These are phyloP conservation scores for Penaeus vannamei DNA, from an alignment of 1,140 invertebrate species.

Conservation along the genomic window DNA sequence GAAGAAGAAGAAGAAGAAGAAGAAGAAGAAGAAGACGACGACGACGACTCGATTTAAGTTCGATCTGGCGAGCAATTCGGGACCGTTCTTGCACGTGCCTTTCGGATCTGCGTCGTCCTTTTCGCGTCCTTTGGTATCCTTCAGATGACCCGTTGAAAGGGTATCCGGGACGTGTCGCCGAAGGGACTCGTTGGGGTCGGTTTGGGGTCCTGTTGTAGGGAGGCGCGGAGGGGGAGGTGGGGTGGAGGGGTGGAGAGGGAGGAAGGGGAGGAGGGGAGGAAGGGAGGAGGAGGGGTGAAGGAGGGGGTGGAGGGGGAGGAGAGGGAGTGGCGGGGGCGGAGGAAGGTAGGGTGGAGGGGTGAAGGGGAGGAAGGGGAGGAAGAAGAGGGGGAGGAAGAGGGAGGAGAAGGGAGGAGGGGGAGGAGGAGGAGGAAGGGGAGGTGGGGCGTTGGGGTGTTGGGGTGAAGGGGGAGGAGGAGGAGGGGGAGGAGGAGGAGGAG, in stretches of 20 bases:
- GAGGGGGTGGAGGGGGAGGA: not conserved
- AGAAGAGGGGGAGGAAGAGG: not conserved
- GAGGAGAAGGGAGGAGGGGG: not conserved
- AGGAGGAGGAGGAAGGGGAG: not conserved
- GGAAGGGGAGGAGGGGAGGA: not conserved
- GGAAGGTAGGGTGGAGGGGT: not conserved
- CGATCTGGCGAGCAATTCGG: too few species aligned
- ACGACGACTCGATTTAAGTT: too few species aligned
- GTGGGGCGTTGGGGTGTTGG: too few species aligned
- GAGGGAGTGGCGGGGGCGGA: not conserved
- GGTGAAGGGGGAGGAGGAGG: not conserved
- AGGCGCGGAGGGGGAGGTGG: too few species aligned
- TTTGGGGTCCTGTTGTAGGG: too few species aligned
- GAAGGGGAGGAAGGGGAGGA: not conserved
- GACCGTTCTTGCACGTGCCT: too few species aligned
- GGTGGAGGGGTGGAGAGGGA: not conserved
- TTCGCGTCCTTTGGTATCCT: too few species aligned
- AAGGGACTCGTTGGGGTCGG: too few species aligned
- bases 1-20: not conserved
- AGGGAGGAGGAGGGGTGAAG: not conserved
- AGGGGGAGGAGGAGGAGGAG: not conserved
- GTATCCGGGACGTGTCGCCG: too few species aligned
- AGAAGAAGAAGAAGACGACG: too few species aligned
- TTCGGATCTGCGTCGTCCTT: too few species aligned
- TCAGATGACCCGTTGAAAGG: too few species aligned